Evolutionary conservation across 1,140 invertebrate genomes (phyloP).

Genomic region (Macrosteles quadrilineatus): DNA sequence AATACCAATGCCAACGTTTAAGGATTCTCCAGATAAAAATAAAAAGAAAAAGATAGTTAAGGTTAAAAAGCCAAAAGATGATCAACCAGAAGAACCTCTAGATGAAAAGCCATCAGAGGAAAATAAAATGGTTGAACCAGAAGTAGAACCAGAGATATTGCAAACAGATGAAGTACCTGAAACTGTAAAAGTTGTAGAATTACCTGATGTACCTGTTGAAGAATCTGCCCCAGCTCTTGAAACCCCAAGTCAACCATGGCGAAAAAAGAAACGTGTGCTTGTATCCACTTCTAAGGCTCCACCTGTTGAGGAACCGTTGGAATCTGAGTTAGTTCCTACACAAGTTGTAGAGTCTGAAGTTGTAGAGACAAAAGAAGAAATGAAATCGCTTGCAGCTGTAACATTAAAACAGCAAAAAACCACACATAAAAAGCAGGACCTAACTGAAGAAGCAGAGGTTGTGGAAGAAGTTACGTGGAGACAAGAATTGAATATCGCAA

Average conservation of each 20-base stretch:
- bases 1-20: constrained; percentile 20
- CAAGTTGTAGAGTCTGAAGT: neutral
- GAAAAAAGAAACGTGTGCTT: constrained; percentile 23
- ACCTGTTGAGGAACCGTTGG: constrained; percentile 13
- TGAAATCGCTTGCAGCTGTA: constrained; percentile 21
- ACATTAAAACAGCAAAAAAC: constrained; percentile 46
- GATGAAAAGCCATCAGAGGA: constrained; percentile 29
- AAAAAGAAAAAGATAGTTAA: constrained; percentile 32
- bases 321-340: constrained; percentile 8
- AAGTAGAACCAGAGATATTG: constrained; percentile 44
- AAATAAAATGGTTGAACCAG: constrained; percentile 46
- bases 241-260: constrained; percentile 4
- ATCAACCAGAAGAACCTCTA: no score
- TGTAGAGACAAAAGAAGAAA: neutral
- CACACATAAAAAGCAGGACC: constrained; percentile 43
- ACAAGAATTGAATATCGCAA: constrained; percentile 55
- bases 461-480: constrained; percentile 51
- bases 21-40: constrained; percentile 28
- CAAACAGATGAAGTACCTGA: constrained; percentile 46
- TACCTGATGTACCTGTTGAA: constrained; percentile 37
- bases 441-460: constrained; percentile 46
- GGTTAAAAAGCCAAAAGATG: constrained; percentile 13
- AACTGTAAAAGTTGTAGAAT: constrained; percentile 38
- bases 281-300: constrained; percentile 17
- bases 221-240: neutral